Evolutionary conservation across 2,113 vertebrate species (phyloP).

Genomic region (Hippocampus zosterae): DNA sequence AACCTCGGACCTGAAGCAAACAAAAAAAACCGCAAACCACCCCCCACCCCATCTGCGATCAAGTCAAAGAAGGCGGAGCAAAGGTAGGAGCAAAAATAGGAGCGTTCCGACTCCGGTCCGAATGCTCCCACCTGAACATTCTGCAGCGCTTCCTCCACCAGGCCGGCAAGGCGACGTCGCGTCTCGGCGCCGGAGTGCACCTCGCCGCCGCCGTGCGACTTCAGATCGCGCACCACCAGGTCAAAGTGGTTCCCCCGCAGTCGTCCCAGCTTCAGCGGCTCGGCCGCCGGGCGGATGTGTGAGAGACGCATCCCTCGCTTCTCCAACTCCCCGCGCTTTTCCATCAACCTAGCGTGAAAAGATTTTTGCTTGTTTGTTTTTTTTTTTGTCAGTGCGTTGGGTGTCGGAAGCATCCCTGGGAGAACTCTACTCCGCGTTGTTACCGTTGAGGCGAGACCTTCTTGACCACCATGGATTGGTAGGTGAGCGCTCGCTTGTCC

Average conservation of each 20-base stretch:
- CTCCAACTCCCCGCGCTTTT: conserved; percentile 73
- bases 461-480: conserved; percentile 90
- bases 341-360: conserved; percentile 74
- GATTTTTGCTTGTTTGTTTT: too few species aligned
- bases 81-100: too few species aligned
- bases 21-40: not conserved
- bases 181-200: conserved; percentile 5
- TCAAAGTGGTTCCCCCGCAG: conserved; percentile 91
- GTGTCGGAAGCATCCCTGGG: not conserved
- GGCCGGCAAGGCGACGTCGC: conserved; percentile 57
- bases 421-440: not conserved
- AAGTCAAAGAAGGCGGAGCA: too few species aligned
- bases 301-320: conserved; percentile 79
- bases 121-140: conserved; percentile 77
- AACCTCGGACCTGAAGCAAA: conserved; percentile 49
- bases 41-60: not conserved
- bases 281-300: conserved; percentile 68
- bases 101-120: too few species aligned
- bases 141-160: conserved; percentile 81
- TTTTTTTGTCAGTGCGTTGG: too few species aligned
- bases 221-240: conserved; percentile 82
- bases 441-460: conserved; percentile 87
- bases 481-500: conserved; percentile 91
- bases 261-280: conserved; percentile 83
- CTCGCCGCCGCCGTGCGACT: conserved; percentile 55